Evolutionary conservation across 2,797 vertebrate species (phyloP).

Genomic region (Anas bernieri): DNA sequence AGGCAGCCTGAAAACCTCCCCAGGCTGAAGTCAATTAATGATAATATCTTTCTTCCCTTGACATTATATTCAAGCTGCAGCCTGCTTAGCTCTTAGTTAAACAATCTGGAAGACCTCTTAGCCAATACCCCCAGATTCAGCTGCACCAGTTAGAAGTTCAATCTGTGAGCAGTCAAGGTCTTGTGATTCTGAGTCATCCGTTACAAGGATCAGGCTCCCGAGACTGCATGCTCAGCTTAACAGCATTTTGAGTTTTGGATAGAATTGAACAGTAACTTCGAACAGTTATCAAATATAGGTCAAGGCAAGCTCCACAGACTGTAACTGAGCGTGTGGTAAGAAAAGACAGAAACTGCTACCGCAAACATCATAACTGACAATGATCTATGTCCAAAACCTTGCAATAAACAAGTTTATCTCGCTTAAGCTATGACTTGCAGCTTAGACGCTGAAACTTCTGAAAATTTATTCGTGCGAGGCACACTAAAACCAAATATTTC

Average conservation of each 20-base stretch:
- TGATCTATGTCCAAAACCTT: not conserved
- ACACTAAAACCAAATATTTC: not conserved
- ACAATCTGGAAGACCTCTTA: not conserved
- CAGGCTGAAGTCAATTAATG: not conserved
- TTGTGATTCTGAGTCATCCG: not conserved
- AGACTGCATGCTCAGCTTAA: not conserved
- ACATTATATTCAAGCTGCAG: not conserved
- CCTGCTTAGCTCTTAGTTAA: not conserved
- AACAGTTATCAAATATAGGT: not conserved
- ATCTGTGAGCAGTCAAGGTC: not conserved
- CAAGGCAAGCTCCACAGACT: not conserved
- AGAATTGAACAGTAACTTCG: not conserved
- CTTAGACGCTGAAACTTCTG: not conserved
- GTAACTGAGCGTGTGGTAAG: not conserved
- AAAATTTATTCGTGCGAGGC: not conserved
- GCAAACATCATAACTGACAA: not conserved
- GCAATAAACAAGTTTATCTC: not conserved
- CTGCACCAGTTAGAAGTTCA: not conserved
- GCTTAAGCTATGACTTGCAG: not conserved
- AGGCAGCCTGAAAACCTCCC: not conserved
- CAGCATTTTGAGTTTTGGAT: not conserved
- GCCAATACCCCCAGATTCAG: not conserved
- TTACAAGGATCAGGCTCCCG: not conserved
- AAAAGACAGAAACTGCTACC: not conserved
- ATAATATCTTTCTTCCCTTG: not conserved